Base-by-base conservation (phyloP, 2,888 invertebrate genomes). In the Atrina japonica region DNA sequence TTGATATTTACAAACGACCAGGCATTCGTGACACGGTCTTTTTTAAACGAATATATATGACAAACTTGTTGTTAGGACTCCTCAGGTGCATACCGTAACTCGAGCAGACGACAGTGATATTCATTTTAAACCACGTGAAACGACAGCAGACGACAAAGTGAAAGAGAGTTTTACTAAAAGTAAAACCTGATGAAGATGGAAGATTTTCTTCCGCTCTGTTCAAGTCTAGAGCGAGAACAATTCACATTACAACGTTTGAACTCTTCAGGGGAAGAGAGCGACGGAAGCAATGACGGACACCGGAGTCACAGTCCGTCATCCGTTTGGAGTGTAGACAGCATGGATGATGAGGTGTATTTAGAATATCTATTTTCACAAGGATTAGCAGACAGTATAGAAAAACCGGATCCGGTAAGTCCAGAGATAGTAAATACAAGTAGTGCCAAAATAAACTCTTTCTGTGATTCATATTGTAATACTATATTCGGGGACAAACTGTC, bases 331-430 rank as follows among this genome's bases (percentile, higher is more conserved):
- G 72, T 78, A 43, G 85, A 85, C 25, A 80, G 81, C 25, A 78
- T 86, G 74, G 86, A 86, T 66, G 86, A 88, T 55, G 88, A 86
- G 61, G 73, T 86, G 74, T 86, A 85, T 68, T 70, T 87, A 47
- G 88, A 87, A 64, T 88, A 88, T 73, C 66, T 88, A 21, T 87
- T 88, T 74, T 86, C 86, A 6, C 83, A 86, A 69, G 88, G 86
- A 27, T 78, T 88, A 14, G 85, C 83, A 9, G 88, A 88, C 70
- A 81, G 80, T 30, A 82, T 85, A 21, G 85, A 84, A 68, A 83
- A 83, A 63, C 73, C 81, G 2, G 78, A 67, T 35, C 63, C 69
- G 50, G 72, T 77, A 23, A 80, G 72, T 68, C 77, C 82, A 35
- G 53, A 61, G 11, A 71, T 71, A 16, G 68, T 76, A 9, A 77